Evolutionary conservation across 2,113 vertebrate species (phyloP), one percentile per base, ranked within the genome.

Genomic region (Hippoglossus stenolepis): DNA sequence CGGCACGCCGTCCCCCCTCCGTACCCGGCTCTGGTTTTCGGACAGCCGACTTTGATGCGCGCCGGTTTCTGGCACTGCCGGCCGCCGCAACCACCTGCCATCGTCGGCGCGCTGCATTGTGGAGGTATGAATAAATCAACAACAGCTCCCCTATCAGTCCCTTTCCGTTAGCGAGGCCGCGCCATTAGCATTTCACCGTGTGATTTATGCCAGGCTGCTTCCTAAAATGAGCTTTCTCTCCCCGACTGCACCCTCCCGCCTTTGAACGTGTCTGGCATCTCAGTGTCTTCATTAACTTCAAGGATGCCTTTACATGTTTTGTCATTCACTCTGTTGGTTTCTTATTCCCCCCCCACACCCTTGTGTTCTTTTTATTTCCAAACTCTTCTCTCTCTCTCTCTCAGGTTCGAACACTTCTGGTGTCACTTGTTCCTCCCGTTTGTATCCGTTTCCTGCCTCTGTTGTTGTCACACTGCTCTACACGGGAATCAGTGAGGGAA

Each of bases 161-260:
- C 40, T 67, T 31, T 82, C 72, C 40, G 56, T 83, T 88, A 73
- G 80, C 62, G 62, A 59, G 73, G 73, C 75, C 77, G 70, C 79
- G 5, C 56, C 70, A 88, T 92, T 88, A 93, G 85, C 91, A 92
- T 90, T 92, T 90, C 38, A 83, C 83, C 40, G 79, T 72, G 82
- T 89, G 89, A 93, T 91, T 91, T 90, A 92, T 88, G 85, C 88
- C 78, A 75, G 80, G 72, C 80, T 86, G 90, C 80, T 90, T 78
- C 83, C 77, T 65, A 84, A 89, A 87, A 90, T 86, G 85, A 89
- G 86, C 81, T 85, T 82, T 73, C 85, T 65, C 82, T 83, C 83
- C 80, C 65, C 62, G 71, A 26, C 79, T 85, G 85, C 79, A 73
- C 60, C 83, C 77, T 78, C 74, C 74, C 4, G 38, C 75, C 79